phyloP scores from a whole-genome alignment of 2,888 invertebrate genomes.

The Malthinus seriepunctatus region DNA sequence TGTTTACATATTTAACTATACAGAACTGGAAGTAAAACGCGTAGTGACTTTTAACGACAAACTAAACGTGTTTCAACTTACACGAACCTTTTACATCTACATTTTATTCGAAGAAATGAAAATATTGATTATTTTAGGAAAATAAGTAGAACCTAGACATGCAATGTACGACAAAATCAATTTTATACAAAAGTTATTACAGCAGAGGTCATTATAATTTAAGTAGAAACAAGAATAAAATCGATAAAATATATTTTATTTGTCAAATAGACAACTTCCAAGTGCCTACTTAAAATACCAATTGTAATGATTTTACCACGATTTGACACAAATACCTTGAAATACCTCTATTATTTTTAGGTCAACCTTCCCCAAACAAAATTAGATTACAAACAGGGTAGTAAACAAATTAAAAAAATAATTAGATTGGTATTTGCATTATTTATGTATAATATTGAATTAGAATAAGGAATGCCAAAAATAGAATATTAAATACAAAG shows the following conservation, averaged over 20 bases:
- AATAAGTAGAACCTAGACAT: conserved; percentile 40
- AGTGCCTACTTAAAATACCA: conserved; percentile 4
- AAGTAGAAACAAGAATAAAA: conserved; percentile 10
- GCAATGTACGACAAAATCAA: conserved; percentile 37
- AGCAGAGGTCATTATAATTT: conserved; percentile 20
- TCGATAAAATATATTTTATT: conserved; percentile 19
- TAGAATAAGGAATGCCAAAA: too few species aligned
- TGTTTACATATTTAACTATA: neutral
- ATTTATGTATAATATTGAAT: too few species aligned
- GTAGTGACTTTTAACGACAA: conserved; percentile 6
- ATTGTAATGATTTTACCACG: too few species aligned
- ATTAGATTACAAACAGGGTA: too few species aligned
- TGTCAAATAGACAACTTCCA: conserved; percentile 18
- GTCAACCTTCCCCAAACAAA: too few species aligned
- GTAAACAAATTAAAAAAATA: too few species aligned
- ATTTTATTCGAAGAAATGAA: conserved; percentile 32
- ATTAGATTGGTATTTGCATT: too few species aligned
- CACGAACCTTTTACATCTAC: neutral
- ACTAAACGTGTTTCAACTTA: conserved; percentile 10
- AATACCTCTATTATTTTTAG: too few species aligned
- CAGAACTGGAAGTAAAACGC: conserved; percentile 4
- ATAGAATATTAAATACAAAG: too few species aligned
- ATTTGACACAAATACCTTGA: too few species aligned
- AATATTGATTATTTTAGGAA: conserved; percentile 47
- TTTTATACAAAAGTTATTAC: conserved; percentile 15